These are phyloP conservation scores for Alfaro cultratus DNA, from an alignment of 2,797 vertebrate genomes.

Conservation along the genomic window DNA sequence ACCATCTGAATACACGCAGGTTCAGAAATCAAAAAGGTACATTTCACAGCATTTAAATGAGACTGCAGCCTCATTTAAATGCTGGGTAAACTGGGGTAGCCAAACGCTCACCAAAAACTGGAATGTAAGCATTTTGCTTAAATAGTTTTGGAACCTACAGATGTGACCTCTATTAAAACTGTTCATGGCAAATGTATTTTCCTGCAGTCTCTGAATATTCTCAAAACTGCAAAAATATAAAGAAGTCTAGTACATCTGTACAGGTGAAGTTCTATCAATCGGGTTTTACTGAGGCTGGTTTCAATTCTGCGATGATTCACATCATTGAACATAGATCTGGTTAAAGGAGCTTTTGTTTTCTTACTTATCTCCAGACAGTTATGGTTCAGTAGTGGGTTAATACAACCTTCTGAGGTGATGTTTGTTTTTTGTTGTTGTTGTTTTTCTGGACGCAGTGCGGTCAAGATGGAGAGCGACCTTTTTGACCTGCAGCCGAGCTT, in stretches of 20 bases:
- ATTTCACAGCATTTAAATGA: not conserved
- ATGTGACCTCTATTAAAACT: not conserved
- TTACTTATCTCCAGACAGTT: not conserved
- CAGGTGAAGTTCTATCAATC: not conserved
- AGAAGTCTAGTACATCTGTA: not conserved
- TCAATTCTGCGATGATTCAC: not conserved
- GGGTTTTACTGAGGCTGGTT: not conserved
- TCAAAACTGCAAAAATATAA: not conserved
- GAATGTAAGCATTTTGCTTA: not conserved
- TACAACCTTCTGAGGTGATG: not conserved
- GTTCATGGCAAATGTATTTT: not conserved
- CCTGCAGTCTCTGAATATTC: not conserved
- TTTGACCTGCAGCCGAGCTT: slow-evolving; percentile 97
- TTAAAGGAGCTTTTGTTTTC: not conserved
- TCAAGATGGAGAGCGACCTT: slow-evolving; percentile 96
- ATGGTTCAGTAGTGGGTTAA: not conserved
- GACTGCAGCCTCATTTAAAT: not conserved
- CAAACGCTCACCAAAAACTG: not conserved
- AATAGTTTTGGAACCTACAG: not conserved
- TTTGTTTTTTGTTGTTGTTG: not conserved
- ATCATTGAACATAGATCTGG: not conserved
- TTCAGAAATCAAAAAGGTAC: not conserved
- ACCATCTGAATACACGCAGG: not conserved
- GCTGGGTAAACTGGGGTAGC: not conserved
- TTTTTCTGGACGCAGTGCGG: slow-evolving; percentile 80